These are phyloP conservation scores for Rhaphigaster nebulosa DNA, from an alignment of 2,888 invertebrate species.

Conservation along the genomic window DNA sequence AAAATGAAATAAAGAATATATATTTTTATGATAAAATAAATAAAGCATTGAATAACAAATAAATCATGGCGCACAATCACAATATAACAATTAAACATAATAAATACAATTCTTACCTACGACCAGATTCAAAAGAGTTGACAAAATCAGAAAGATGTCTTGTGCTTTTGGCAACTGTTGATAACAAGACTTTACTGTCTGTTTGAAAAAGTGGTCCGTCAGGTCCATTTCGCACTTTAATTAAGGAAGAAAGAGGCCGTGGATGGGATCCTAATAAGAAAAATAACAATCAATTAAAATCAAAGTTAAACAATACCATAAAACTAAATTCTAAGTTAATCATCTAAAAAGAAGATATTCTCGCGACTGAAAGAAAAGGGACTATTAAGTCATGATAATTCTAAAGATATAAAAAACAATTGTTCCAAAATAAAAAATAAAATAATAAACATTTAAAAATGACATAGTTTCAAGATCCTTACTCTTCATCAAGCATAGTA, in stretches of 20 bases:
- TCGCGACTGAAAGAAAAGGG: too few relatives aligned
- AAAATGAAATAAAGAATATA: too few relatives aligned
- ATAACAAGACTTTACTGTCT: conserved; percentile 28
- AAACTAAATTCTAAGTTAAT: too few relatives aligned
- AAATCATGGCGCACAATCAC: neutral
- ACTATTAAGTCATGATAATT: too few relatives aligned
- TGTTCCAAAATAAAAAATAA: too few relatives aligned
- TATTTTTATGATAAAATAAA: neutral
- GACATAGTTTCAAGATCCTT: too few relatives aligned
- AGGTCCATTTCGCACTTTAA: conserved; percentile 47
- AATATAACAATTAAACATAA: neutral
- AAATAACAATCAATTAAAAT: neutral
- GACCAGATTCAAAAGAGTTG: conserved; percentile 35
- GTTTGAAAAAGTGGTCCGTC: conserved; percentile 55
- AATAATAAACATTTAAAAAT: too few relatives aligned
- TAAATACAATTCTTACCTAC: neutral
- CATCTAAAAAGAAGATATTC: too few relatives aligned
- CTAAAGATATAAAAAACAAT: too few relatives aligned
- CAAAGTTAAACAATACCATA: neutral
- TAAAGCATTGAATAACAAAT: too few relatives aligned
- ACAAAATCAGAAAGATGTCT: conserved; percentile 55
- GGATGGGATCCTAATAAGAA: conserved; percentile 47
- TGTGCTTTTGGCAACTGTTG: conserved; percentile 14
- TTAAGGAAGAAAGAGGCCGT: conserved; percentile 44
- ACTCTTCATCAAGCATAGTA: too few relatives aligned